These are phyloP conservation scores for Glossophaga mutica DNA, from an alignment of 2,797 vertebrate genomes.

Conservation along the genomic window DNA sequence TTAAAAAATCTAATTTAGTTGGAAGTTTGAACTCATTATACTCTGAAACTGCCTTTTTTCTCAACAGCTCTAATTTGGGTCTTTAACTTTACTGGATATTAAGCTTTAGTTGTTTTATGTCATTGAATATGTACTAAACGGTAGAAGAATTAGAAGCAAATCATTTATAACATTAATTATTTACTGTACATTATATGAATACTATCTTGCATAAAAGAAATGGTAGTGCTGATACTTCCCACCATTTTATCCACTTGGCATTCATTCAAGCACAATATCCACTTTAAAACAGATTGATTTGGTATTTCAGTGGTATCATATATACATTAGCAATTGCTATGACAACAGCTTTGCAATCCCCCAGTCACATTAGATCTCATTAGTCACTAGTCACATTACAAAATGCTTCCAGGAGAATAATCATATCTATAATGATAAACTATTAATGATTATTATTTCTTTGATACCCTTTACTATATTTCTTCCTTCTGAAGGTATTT, in stretches of 20 bases:
- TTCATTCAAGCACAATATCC: not conserved
- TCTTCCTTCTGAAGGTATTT: not conserved
- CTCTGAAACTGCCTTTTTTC: not conserved
- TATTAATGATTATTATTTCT: not conserved
- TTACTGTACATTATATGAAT: not conserved
- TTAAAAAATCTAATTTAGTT: not conserved
- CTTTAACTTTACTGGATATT: not conserved
- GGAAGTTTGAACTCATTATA: not conserved
- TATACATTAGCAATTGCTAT: not conserved
- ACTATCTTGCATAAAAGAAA: not conserved
- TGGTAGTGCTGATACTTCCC: not conserved
- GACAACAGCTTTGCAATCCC: slow-evolving; percentile 38
- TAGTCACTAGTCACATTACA: not conserved
- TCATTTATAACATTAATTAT: not conserved
- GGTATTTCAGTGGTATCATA: not conserved
- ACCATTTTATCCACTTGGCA: not conserved
- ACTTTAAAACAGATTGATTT: not conserved
- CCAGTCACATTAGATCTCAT: slow-evolving; percentile 13
- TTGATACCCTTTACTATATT: not conserved
- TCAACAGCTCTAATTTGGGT: not conserved
- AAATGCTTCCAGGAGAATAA: slow-evolving; percentile 41
- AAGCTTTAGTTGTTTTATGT: not conserved
- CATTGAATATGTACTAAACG: not conserved
- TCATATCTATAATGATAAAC: slow-evolving; percentile 24
- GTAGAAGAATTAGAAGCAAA: not conserved